These are phyloP conservation scores for Blennius ocellaris DNA, from an alignment of 2,113 vertebrate genomes.

Conservation along the genomic window DNA sequence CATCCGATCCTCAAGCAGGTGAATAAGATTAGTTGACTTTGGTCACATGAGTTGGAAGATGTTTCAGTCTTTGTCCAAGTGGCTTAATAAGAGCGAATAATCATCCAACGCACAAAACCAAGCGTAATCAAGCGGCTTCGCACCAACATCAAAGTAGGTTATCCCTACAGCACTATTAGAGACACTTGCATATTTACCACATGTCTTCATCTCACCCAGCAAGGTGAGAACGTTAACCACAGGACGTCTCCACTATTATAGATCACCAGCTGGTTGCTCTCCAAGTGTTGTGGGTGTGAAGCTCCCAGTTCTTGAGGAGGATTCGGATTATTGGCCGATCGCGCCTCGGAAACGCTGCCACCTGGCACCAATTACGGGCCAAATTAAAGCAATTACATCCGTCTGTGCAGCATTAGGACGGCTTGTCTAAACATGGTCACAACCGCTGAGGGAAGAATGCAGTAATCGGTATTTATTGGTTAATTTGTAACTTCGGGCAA, in stretches of 20 bases:
- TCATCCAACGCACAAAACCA: too few species aligned
- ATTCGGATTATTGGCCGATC: background rate
- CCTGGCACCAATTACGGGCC: constrained; percentile 59
- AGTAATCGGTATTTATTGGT: constrained; percentile 66
- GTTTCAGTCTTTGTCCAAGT: too few species aligned
- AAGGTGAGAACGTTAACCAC: background rate
- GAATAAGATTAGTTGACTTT: too few species aligned
- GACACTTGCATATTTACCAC: too few species aligned
- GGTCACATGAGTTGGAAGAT: too few species aligned
- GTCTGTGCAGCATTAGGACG: constrained; percentile 36
- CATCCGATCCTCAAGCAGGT: too few species aligned
- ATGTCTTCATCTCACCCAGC: background rate
- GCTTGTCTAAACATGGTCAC: constrained; percentile 52
- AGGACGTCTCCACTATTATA: background rate
- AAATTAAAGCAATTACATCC: constrained; percentile 57
- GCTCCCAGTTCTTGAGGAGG: background rate
- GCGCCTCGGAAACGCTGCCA: constrained; percentile 36
- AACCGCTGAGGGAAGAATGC: constrained; percentile 52
- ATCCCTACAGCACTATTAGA: too few species aligned
- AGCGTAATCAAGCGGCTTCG: too few species aligned
- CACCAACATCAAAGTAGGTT: too few species aligned
- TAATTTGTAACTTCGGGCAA: constrained; percentile 59
- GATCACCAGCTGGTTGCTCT: background rate
- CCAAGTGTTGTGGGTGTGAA: background rate
- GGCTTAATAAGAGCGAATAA: too few species aligned